These are phyloP conservation scores for Pseudopodoces humilis DNA, from an alignment of 2,113 vertebrate genomes.

Conservation along the genomic window DNA sequence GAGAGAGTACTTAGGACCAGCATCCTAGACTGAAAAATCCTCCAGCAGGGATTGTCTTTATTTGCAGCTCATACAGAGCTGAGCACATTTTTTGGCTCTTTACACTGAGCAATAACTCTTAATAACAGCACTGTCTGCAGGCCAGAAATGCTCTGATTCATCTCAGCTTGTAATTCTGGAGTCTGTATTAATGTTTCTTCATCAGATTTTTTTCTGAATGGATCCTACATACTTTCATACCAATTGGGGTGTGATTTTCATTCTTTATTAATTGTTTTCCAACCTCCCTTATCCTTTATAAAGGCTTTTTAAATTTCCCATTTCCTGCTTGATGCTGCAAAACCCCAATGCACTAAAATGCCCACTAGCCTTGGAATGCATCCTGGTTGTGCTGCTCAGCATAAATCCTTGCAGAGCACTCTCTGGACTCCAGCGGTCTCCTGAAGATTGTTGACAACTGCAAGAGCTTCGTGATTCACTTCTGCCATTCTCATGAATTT, in stretches of 20 bases:
- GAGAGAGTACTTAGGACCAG: neutral
- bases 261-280: neutral
- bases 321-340: neutral
- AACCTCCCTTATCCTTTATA: neutral
- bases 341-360: neutral
- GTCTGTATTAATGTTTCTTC: constrained; percentile 1
- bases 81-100: constrained; percentile 42
- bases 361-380: neutral
- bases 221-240: constrained; percentile 15
- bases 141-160: constrained; percentile 54
- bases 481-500: neutral
- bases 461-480: neutral
- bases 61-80: constrained; percentile 18
- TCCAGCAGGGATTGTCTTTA: neutral
- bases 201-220: constrained; percentile 44
- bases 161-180: constrained; percentile 44
- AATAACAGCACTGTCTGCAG: constrained; percentile 39
- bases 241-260: neutral
- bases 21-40: neutral
- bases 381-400: neutral
- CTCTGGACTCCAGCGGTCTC: neutral
- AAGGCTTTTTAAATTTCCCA: neutral
- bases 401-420: neutral
- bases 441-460: neutral
- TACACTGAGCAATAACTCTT: constrained; percentile 33